Evolutionary conservation across 2,797 vertebrate genomes (phyloP).

Genomic region (Gymnoscopelus braueri): DNA sequence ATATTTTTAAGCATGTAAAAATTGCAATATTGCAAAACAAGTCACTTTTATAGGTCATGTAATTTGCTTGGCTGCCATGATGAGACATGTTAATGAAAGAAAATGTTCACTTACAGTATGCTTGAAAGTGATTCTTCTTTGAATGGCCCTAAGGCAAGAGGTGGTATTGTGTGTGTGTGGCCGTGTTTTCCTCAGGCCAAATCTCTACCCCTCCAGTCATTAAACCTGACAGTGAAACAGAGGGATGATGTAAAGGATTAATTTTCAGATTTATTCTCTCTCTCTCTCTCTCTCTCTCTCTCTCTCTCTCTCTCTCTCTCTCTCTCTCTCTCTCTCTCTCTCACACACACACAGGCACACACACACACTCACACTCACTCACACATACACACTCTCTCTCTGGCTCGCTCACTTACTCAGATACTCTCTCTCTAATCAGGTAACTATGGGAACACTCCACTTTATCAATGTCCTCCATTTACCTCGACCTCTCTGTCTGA

Average conservation of each 20-base stretch:
- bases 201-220: constrained; percentile 65
- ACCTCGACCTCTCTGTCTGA: no score
- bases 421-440: background rate
- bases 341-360: background rate
- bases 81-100: constrained; percentile 57
- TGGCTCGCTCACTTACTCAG: background rate
- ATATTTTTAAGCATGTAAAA: no score
- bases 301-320: background rate
- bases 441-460: no score
- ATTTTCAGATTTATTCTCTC: constrained; percentile 11
- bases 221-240: constrained; percentile 66
- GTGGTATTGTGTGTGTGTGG: constrained; percentile 53
- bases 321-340: background rate
- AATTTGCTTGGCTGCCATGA: constrained; percentile 46
- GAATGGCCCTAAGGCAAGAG: constrained; percentile 56
- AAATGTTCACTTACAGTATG: constrained; percentile 60
- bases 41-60: background rate
- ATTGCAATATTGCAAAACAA: no score
- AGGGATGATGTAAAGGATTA: constrained; percentile 50
- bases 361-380: background rate
- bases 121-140: constrained; percentile 62
- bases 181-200: constrained; percentile 57
- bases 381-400: background rate
- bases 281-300: background rate
- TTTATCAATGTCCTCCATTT: no score